Percentiles rank a stretch among this genome's conserved stretches.
Conservation (phyloP, 2,888 invertebrate genomes). For the Plusia festucae region DNA sequence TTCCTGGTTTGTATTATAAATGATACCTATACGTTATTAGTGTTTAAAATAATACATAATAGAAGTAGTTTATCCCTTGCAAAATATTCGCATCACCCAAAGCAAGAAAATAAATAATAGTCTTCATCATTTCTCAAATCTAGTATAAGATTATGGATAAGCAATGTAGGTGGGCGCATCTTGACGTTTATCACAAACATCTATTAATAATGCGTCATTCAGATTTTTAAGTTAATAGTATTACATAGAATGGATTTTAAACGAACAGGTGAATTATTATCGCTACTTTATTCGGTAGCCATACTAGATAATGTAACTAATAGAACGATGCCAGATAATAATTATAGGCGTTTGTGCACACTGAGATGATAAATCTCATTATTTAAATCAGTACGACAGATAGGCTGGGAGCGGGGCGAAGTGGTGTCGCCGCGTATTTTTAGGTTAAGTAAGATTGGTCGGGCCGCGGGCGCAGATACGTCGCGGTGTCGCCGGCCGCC, state of each 20-base stretch:
- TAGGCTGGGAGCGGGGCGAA: constrained; percentile 67
- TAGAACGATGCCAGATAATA: constrained; percentile 78
- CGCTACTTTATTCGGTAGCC: constrained; percentile 76
- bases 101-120: constrained; percentile 49
- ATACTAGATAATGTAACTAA: constrained; percentile 75
- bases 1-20: neutral
- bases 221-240: constrained; percentile 73
- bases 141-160: constrained; percentile 55
- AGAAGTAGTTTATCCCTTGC: constrained; percentile 18
- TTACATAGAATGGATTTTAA: constrained; percentile 70
- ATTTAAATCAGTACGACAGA: constrained; percentile 79
- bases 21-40: neutral
- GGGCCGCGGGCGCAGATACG: constrained; percentile 66
- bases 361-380: constrained; percentile 80
- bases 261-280: constrained; percentile 77
- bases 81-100: constrained; percentile 40
- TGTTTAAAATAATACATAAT: constrained; percentile 2
- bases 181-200: constrained; percentile 71
- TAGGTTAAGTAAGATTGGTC: constrained; percentile 76
- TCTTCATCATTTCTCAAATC: constrained; percentile 54
- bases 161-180: constrained; percentile 70
- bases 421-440: constrained; percentile 74
- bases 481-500: constrained; percentile 64
- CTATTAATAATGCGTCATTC: constrained; percentile 76
- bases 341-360: constrained; percentile 72